Evolutionary conservation across 1,140 invertebrate species (phyloP), one percentile per base, ranked within the genome.

Genomic region (Formica selysi): DNA sequence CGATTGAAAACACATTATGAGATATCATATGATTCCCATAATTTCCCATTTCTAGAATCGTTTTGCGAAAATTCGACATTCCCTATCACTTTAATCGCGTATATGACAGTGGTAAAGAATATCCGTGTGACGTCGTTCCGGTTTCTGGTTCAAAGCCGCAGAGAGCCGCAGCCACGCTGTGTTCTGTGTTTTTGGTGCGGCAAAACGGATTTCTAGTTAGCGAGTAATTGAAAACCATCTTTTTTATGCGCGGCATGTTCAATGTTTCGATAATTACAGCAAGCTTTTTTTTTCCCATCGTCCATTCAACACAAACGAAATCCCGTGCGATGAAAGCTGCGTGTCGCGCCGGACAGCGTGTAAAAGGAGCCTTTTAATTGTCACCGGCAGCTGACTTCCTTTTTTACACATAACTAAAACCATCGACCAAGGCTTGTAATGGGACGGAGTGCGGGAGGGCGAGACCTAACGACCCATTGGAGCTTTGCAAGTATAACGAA

Each of bases 161-260:
- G 26, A 29, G 26, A 19, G 71, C 22, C 32, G 13, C 32, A 1
- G 32, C 32, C 32, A 1, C 32, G 32, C 11, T 29, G 38, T 38
- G 62, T 80, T 26, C 64, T 54, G 76, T 68, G 22, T 73, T 81
- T 81, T 81, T 44, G 67, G 79, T 44, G 36, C 67, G 78, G n/a
- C 64, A 29, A n/a, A 68, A 22, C 38, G 68, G 68, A 74, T 83
- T 83, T 83, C 79, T 74, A 83, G 68, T 83, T 83, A 61, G 68
- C 68, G 79, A 83, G 79, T 83, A 83, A 83, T 83, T 61, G 79
- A 74, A 74, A 83, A 74, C 68, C 68, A 83, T 83, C 79, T 83
- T 83, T 51, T 51, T 74, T 83, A 83, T 83, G 79, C 79, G 54
- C 68, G 79, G 54, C 79, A 81, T 67, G 79, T 81, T 26, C 79